Evolutionary conservation across 2,888 invertebrate species (phyloP), one percentile per base, ranked within the genome.

Genomic region (Luperina nickerlii): DNA sequence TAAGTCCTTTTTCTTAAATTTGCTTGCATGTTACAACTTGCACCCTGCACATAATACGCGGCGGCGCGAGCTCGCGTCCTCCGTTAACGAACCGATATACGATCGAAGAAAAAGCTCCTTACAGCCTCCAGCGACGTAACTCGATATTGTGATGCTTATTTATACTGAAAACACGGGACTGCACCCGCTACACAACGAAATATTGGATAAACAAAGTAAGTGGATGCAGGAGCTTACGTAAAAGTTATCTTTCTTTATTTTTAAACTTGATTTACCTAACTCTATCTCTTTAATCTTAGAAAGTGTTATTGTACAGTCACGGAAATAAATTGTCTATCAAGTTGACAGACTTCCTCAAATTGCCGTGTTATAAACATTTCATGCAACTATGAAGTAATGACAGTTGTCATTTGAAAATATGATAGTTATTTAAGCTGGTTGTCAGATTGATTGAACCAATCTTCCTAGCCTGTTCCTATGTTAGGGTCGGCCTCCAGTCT

Each of bases 41-140:
- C 6, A 32, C 66, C 84, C 20, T 7, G 3, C 54, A 57, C 18
- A 77, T 79, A 81, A 78, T 79, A 82, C 85, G 83, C 78, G 83
- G 72, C 60, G 79, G 78, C 83, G 82, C 83, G 80, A 82, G 84
- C 85, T 83, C 78, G 74, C 83, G 74, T 85, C 78, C 86, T 82
- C 78, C 86, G 86, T 83, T 92, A 92, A 92, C 92, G 91, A 92
- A 92, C 91, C 90, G 91, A 88, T 89, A 87, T 87, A 87, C 83
- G 85, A 88, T 86, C 84, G 81, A 87, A 84, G 87, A 87, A 90
- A 90, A 90, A 82, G 80, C 88, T 88, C 74, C 86, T 83, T 81
- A 82, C 80, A 71, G 85, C 82, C 87, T 72, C 72, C 78, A 72
- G 86, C 85, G 75, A 84, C 74, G 87, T 87, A 87, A 80, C 81